These are phyloP conservation scores for Phaedon cochleariae DNA, from an alignment of 2,888 invertebrate species.

Conservation along the genomic window DNA sequence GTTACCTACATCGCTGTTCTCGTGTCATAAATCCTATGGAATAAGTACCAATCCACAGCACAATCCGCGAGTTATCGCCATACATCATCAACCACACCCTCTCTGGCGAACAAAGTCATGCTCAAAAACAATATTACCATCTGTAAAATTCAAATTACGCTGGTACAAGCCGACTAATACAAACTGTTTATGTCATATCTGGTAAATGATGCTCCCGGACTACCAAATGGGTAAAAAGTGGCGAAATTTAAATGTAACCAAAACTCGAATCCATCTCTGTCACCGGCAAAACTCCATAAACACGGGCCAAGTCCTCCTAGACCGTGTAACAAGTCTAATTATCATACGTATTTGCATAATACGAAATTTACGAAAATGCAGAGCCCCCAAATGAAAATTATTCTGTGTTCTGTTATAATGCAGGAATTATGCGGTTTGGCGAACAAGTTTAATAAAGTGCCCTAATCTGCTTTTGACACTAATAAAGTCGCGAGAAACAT, in stretches of 20 bases:
- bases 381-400: constrained; percentile 37
- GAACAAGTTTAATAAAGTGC: constrained; percentile 38
- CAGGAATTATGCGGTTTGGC: constrained; percentile 37
- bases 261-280: constrained; percentile 52
- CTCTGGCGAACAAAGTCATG: constrained; percentile 33
- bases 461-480: constrained; percentile 41
- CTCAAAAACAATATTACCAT: constrained; percentile 41
- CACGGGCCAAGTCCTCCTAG: constrained; percentile 51
- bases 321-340: constrained; percentile 55
- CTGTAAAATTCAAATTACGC: constrained; percentile 42
- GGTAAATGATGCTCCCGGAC: constrained; percentile 46
- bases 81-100: constrained; percentile 20
- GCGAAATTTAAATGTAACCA: constrained; percentile 50
- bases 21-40: neutral
- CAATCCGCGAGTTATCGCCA: constrained; percentile 8
- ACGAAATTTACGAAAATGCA: constrained; percentile 47
- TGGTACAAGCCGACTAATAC: constrained; percentile 36
- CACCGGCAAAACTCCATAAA: constrained; percentile 46
- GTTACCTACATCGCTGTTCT: no score
- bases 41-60: neutral
- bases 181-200: constrained; percentile 51
- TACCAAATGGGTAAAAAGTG: constrained; percentile 51
- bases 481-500: constrained; percentile 34
- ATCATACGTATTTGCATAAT: constrained; percentile 57
- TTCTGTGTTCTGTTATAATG: constrained; percentile 40